These are phyloP conservation scores for Potorous gilbertii DNA, from an alignment of 2,797 vertebrate species.

Conservation along the genomic window DNA sequence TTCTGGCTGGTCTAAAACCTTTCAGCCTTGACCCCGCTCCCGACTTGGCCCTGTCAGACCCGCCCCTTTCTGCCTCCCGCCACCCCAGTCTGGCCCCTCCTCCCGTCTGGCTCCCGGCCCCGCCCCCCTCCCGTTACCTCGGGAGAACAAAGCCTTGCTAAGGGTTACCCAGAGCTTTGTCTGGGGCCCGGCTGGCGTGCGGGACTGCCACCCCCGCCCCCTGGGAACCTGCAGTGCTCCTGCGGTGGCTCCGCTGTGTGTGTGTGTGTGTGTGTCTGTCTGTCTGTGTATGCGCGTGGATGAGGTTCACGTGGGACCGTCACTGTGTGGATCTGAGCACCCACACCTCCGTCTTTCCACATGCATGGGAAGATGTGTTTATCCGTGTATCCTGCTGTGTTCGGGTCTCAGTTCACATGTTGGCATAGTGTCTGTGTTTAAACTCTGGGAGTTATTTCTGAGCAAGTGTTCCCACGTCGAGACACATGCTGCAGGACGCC, in stretches of 20 bases:
- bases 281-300: neutral
- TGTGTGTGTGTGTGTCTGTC: neutral
- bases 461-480: neutral
- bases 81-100: slow-evolving; percentile 1
- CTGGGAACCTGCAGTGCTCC: neutral
- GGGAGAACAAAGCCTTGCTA: neutral
- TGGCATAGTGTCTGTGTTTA: neutral
- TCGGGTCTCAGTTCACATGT: neutral
- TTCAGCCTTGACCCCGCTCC: neutral
- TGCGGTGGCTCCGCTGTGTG: neutral
- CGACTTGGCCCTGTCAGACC: neutral
- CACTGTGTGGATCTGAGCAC: neutral
- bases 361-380: no score
- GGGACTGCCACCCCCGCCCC: neutral
- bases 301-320: neutral
- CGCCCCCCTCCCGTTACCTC: slow-evolving; percentile 4
- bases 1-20: neutral
- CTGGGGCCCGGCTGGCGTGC: neutral
- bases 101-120: neutral
- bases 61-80: neutral
- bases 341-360: neutral
- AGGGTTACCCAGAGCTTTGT: slow-evolving; percentile 9
- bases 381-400: neutral
- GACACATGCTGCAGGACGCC: neutral
- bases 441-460: neutral